These are phyloP conservation scores for Meriones unguiculatus DNA, from an alignment of 2,113 vertebrate species.

Conservation along the genomic window DNA sequence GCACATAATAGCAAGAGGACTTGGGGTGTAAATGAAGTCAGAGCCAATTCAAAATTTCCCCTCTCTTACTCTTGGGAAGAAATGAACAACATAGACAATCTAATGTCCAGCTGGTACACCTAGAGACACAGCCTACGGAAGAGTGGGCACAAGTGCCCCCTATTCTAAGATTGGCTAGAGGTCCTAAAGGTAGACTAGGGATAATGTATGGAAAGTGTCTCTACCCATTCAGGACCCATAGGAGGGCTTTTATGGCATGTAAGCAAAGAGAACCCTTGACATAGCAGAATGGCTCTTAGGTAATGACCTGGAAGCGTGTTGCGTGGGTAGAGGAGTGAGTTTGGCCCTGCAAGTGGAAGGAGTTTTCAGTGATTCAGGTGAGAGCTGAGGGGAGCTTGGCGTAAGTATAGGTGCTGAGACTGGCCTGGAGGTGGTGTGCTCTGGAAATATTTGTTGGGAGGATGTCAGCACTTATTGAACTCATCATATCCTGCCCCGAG, in stretches of 20 bases:
- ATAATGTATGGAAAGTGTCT: background rate
- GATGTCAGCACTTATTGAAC: slow-evolving; percentile 38
- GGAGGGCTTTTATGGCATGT: background rate
- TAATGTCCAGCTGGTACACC: background rate
- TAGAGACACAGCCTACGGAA: background rate
- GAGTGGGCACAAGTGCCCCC: fast-evolving
- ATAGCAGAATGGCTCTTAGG: background rate
- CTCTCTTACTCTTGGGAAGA: background rate
- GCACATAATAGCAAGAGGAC: background rate
- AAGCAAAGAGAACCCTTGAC: background rate
- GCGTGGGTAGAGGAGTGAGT: background rate
- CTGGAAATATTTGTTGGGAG: slow-evolving; percentile 60
- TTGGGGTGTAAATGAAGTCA: background rate
- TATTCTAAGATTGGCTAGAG: background rate
- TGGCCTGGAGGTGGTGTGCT: slow-evolving; percentile 38
- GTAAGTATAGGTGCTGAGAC: slow-evolving; percentile 46
- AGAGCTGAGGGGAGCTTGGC: background rate
- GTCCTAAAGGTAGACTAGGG: background rate
- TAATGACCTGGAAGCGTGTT: background rate
- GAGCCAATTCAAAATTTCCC: background rate
- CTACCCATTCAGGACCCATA: fast-evolving
- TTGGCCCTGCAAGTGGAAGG: background rate
- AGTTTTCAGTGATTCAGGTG: background rate
- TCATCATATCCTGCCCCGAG: slow-evolving; percentile 71
- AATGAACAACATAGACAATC: background rate